Evolutionary conservation across 2,113 vertebrate genomes (phyloP).

Genomic region (Xenopus tropicalis): DNA sequence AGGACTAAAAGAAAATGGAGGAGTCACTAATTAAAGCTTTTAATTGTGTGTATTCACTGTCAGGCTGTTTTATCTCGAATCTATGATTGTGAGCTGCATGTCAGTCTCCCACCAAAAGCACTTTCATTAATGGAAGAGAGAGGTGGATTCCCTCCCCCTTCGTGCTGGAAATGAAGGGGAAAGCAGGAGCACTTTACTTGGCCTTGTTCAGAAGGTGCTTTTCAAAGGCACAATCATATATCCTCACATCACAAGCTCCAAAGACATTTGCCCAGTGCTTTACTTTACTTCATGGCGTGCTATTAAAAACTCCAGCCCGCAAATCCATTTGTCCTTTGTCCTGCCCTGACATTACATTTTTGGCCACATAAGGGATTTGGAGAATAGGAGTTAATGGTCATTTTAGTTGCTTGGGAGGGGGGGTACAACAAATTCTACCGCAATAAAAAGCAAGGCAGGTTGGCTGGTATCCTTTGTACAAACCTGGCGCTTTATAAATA

Average conservation of each 20-base stretch:
- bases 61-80: slow-evolving; percentile 94
- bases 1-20: slow-evolving; percentile 97
- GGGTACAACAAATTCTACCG: too few species aligned
- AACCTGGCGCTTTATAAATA: too few species aligned
- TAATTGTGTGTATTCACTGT: slow-evolving; percentile 98
- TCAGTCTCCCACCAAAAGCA: slow-evolving; percentile 55
- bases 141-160: slow-evolving; percentile 52
- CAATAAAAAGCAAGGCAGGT: too few species aligned
- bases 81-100: slow-evolving; percentile 72
- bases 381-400: slow-evolving; percentile 1
- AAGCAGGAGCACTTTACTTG: slow-evolving; percentile 45
- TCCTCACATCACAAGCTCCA: slow-evolving; percentile 34
- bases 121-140: slow-evolving; percentile 73
- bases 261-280: slow-evolving; percentile 14
- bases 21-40: slow-evolving; percentile 99
- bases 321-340: slow-evolving; percentile 44
- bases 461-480: too few species aligned
- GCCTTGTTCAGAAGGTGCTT: slow-evolving; percentile 43
- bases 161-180: slow-evolving; percentile 28
- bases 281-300: slow-evolving; percentile 9
- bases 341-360: neutral
- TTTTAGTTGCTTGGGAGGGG: slow-evolving; percentile 14
- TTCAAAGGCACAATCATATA: slow-evolving; percentile 42
- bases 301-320: slow-evolving; percentile 50
- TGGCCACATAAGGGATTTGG: slow-evolving; percentile 3